Conservation (phyloP, 2,888 invertebrate species). For the Rhagophthalmus giganteus region DNA sequence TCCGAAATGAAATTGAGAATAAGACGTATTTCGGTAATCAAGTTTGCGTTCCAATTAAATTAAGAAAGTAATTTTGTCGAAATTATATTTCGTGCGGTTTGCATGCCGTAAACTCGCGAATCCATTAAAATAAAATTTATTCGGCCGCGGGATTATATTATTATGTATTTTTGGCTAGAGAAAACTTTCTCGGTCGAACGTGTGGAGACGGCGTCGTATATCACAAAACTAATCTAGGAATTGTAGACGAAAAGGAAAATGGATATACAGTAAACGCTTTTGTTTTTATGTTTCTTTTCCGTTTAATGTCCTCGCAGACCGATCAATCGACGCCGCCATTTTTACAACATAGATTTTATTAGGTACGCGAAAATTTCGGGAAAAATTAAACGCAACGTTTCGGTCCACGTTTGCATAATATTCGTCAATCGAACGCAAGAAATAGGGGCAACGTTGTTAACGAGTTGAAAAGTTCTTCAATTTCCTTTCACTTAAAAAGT, state of each 20-base stretch:
- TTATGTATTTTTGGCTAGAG: constrained; percentile 11
- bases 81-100: not conserved
- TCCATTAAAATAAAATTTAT: constrained; percentile 7
- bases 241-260: constrained; percentile 19
- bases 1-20: not conserved
- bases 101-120: not conserved
- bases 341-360: not conserved
- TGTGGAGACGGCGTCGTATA: constrained; percentile 17
- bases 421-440: not conserved
- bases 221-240: constrained; percentile 22
- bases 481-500: constrained; percentile 6
- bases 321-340: not conserved
- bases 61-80: not conserved
- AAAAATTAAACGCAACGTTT: not conserved
- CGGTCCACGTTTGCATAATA: too few relatives aligned
- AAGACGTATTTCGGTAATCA: not conserved
- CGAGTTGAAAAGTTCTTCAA: constrained; percentile 1
- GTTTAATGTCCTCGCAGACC: not conserved
- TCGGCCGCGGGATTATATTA: constrained; percentile 9
- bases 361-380: not conserved
- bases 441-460: not conserved
- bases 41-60: not conserved
- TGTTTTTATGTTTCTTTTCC: not conserved
- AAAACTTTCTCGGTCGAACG: constrained; percentile 8
- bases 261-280: constrained; percentile 7